Base-by-base conservation (phyloP, 2,113 vertebrate species). In the Trematomus loennbergii region DNA sequence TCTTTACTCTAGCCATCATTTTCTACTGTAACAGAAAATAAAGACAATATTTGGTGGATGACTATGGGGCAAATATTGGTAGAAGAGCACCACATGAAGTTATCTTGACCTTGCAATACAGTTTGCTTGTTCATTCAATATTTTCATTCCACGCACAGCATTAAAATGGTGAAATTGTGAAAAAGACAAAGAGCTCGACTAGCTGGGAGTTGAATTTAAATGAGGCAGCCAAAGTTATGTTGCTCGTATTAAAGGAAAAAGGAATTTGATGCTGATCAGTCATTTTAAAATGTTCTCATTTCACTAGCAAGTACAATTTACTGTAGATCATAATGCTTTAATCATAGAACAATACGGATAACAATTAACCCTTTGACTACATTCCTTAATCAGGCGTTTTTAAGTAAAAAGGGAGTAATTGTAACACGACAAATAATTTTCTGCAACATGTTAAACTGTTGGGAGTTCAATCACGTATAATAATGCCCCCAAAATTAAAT, bases 21-120 rank as follows among this genome's bases (percentile, higher is more conserved):
- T 80, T 72, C 74, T 64, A 25, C n/a, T 36, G 46, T 29, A 10
- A 60, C 8, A 53, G 9, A 57, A 64, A 86, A 85, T 79, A 81
- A 88, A 80, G 84, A 87, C 59, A 60, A 60, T 82, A 74, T 86
- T 78, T 54, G 73, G 54, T 79, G 9, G 4, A 12, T 9, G 25
- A 12, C 33, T 4, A 55, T 10, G 36, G n/a, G 61, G 18, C 45
- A 67, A 57, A 49, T 12, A 17, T 6, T 54, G 9, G n/a, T 16
- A 73, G 61, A 78, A 45, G 7, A 65, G 22, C 8, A 52, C 9
- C 46, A 16, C 22, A 52, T 75, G 50, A 45, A 58, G 17, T 57
- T 58, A 22, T n/a, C 20, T 78, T 76, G 57, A 82, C 49, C 75
- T 78, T 84, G 46, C 71, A 87, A 77, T 62, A 49, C 3, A 46